phyloP scores from a whole-genome alignment of 2,888 invertebrate species.

The Leptinotarsa rubiginosa region DNA sequence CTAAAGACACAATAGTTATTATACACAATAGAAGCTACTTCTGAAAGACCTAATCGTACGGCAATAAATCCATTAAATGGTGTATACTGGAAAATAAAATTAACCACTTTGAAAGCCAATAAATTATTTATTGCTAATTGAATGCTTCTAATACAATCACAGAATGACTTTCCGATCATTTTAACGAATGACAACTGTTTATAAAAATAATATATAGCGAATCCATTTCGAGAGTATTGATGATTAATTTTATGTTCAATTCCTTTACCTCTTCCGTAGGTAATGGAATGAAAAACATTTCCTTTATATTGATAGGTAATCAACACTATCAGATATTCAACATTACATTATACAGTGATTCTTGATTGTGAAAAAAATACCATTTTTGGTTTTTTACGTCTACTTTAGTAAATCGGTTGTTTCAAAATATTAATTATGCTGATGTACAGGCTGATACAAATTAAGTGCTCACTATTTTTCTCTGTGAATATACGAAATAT shows the following conservation, averaged over 20 bases:
- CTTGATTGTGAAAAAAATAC: no score
- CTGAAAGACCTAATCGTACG: slow-evolving; percentile 29
- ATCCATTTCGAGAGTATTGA: neutral
- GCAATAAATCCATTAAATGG: slow-evolving; percentile 34
- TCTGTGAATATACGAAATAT: no score
- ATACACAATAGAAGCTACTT: slow-evolving; percentile 27
- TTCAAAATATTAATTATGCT: no score
- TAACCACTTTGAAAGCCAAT: slow-evolving; percentile 33
- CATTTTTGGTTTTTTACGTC: no score
- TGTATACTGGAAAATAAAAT: slow-evolving; percentile 34
- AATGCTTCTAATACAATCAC: slow-evolving; percentile 35
- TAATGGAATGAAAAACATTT: neutral
- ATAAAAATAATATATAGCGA: slow-evolving; percentile 1
- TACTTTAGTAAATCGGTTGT: no score
- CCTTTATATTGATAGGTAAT: no score
- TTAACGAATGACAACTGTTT: slow-evolving; percentile 27
- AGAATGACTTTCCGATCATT: slow-evolving; percentile 10
- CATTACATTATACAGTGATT: no score
- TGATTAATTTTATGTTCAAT: neutral
- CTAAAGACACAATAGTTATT: no score
- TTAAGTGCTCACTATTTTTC: no score
- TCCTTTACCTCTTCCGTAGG: neutral
- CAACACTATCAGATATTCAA: no score
- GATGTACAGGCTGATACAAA: no score
- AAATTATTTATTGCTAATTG: slow-evolving; percentile 41